Percentiles rank a stretch among this genome's conserved stretches.
These are phyloP conservation scores for Andrena marginata DNA, from an alignment of 2,888 invertebrate genomes.

Conservation along the genomic window DNA sequence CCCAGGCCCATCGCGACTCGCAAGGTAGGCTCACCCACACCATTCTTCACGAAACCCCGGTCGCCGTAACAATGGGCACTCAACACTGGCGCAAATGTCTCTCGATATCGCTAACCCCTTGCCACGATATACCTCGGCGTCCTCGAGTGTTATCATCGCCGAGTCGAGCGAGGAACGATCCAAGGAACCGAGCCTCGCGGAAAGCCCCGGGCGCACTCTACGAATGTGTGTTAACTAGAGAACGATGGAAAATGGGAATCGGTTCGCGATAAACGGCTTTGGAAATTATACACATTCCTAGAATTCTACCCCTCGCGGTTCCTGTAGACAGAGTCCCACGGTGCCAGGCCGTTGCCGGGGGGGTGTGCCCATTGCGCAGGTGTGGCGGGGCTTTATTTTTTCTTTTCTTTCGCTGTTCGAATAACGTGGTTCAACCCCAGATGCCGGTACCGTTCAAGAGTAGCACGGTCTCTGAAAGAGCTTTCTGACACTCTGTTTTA, in stretches of 20 bases:
- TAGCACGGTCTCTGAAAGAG: conserved; percentile 84
- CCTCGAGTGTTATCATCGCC: no score
- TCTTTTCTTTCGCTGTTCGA: conserved; percentile 77
- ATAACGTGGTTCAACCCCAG: conserved; percentile 82
- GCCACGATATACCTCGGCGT: no score
- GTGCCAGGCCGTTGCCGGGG: conserved; percentile 46
- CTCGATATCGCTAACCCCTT: no score
- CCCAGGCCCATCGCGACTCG: conserved; percentile 93
- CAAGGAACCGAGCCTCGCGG: no score
- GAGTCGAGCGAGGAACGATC: no score
- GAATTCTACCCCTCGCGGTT: no score
- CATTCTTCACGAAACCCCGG: conserved; percentile 79
- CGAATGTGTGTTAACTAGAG: no score
- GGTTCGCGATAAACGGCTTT: no score
- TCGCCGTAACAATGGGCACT: conserved; percentile 83
- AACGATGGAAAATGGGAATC: no score
- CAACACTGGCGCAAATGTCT: conserved; percentile 35
- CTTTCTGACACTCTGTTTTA: conserved; percentile 65
- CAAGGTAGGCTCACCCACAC: conserved; percentile 92
- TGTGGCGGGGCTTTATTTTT: conserved; percentile 74
- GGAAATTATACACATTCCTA: no score
- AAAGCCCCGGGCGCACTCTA: no score
- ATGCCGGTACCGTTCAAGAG: conserved; percentile 82
- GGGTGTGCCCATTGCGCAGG: conserved; percentile 83
- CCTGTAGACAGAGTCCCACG: neutral